phyloP scores from a whole-genome alignment of 2,113 vertebrate genomes.

The Orthonyx spaldingii region DNA sequence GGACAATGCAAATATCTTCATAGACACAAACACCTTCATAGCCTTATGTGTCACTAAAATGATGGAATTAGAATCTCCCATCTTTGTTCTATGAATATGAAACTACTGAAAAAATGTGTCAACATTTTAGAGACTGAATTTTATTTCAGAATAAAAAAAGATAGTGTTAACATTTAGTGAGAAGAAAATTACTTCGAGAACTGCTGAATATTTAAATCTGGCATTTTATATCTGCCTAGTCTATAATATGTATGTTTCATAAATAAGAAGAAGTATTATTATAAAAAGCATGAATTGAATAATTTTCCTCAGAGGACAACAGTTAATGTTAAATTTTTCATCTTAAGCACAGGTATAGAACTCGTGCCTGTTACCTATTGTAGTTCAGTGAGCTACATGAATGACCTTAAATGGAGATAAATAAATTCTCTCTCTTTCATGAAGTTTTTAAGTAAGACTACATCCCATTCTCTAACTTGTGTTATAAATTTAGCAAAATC shows the following conservation, averaged over 20 bases:
- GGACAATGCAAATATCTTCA: background rate
- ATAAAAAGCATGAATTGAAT: background rate
- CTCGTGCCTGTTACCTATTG: background rate
- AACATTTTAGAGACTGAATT: constrained; percentile 13
- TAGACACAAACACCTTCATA: background rate
- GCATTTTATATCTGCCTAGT: background rate
- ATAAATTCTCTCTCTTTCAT: background rate
- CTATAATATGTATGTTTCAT: background rate
- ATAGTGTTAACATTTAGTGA: background rate
- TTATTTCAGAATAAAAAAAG: background rate
- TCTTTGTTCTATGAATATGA: background rate
- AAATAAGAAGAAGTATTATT: background rate
- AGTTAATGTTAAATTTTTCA: background rate
- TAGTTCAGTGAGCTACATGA: background rate
- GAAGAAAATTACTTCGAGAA: background rate
- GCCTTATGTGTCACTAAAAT: background rate
- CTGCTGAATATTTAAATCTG: constrained; percentile 11
- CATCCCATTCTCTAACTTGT: background rate
- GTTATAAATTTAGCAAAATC: background rate
- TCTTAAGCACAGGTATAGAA: background rate
- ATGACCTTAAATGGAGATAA: background rate
- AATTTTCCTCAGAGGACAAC: background rate
- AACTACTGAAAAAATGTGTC: background rate
- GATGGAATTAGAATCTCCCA: background rate
- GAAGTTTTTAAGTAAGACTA: background rate